A percentile compares a stretch with the other conserved stretches of the same genome.
phyloP scores from a whole-genome alignment of 2,888 invertebrate species.

The Thysanoteuthis rhombus region DNA sequence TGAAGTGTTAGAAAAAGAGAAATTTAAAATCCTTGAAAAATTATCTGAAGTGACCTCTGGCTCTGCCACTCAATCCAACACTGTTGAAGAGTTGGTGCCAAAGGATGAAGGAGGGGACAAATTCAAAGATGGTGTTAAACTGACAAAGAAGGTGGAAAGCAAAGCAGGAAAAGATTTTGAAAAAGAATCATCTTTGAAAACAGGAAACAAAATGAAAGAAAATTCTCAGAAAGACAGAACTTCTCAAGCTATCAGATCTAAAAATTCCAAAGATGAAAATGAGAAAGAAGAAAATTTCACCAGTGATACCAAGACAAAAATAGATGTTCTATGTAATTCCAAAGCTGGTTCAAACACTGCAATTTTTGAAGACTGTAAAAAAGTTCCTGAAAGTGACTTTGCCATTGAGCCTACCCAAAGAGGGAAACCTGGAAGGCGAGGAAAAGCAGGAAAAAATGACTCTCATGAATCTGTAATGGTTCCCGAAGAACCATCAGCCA shows the following conservation, averaged over 20 bases:
- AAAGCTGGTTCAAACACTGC: neutral
- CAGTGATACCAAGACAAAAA: neutral
- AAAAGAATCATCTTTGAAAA: neutral
- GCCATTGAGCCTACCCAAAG: neutral
- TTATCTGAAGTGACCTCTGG: neutral
- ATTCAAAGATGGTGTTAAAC: neutral
- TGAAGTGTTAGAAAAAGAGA: neutral
- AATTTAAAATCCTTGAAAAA: neutral
- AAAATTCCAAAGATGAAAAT: neutral
- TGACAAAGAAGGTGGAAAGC: neutral
- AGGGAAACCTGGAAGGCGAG: neutral
- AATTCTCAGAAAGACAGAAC: neutral
- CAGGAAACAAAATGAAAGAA: neutral
- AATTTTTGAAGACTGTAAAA: neutral
- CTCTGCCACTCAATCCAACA: neutral
- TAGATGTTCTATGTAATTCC: neutral
- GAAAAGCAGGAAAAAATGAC: neutral
- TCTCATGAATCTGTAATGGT: neutral
- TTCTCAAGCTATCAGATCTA: neutral
- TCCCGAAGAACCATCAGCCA: neutral
- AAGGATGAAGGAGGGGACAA: neutral
- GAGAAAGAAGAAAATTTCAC: neutral
- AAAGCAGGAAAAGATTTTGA: slow-evolving; percentile 1
- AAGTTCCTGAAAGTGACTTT: neutral
- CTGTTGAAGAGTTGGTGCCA: neutral